phyloP scores from a whole-genome alignment of 1,140 invertebrate species.

The Hycleus phaleratus region DNA sequence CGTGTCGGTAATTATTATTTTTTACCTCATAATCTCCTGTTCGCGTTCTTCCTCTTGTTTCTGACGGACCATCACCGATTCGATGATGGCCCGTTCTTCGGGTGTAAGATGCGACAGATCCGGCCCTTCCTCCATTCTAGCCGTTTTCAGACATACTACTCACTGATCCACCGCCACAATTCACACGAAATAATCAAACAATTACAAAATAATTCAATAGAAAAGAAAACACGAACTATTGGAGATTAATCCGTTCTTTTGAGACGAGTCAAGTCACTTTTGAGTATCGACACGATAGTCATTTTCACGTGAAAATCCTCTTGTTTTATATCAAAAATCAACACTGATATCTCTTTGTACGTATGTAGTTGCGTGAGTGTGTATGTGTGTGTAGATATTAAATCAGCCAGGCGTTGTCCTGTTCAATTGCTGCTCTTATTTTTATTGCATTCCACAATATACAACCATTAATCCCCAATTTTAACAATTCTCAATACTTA shows the following conservation, averaged over 20 bases:
- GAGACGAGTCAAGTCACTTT: background rate
- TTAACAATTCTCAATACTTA: too few species aligned
- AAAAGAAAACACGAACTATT: too few species aligned
- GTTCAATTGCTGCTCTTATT: background rate
- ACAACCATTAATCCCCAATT: too few species aligned
- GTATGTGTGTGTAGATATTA: background rate
- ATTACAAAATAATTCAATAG: too few species aligned
- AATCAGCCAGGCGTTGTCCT: background rate
- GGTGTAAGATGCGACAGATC: slow-evolving; percentile 96
- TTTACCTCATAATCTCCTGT: slow-evolving; percentile 86
- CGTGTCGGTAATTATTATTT: too few species aligned
- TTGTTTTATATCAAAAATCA: background rate
- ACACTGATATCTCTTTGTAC: background rate
- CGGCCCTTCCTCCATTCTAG: slow-evolving; percentile 67
- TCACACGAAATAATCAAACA: too few species aligned
- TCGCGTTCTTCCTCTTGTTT: slow-evolving; percentile 94
- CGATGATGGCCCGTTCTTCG: slow-evolving; percentile 95
- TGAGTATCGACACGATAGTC: background rate
- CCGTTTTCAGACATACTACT: slow-evolving; percentile 24
- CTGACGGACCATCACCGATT: slow-evolving; percentile 92
- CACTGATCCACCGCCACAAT: background rate
- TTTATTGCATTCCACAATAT: too few species aligned
- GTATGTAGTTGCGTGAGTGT: background rate
- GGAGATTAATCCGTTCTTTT: background rate
- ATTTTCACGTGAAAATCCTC: background rate